Evolutionary conservation across 2,888 invertebrate genomes (phyloP).

Genomic region (Trachelus troglodyta): DNA sequence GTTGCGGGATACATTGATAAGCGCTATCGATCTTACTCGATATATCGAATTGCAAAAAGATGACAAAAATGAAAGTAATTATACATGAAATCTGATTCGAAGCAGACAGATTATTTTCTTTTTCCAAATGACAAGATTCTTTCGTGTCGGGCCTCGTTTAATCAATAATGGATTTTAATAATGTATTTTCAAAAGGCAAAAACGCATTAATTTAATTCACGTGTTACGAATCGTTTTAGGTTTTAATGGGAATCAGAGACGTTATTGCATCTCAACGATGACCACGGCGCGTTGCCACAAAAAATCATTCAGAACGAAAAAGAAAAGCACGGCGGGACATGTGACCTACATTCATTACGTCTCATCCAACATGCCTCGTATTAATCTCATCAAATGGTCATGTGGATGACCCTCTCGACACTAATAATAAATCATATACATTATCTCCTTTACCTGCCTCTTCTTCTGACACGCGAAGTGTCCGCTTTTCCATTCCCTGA

Average conservation of each 20-base stretch:
- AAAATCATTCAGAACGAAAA: neutral
- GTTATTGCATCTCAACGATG: neutral
- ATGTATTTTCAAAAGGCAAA: neutral
- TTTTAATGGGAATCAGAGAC: neutral
- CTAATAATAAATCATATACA: neutral
- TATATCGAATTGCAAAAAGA: neutral
- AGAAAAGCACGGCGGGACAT: neutral
- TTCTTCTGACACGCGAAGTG: neutral
- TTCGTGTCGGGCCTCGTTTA: neutral
- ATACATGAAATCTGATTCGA: neutral
- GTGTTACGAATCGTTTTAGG: neutral
- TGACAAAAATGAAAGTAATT: neutral
- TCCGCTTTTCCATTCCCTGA: neutral
- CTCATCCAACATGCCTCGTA: neutral
- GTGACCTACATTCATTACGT: neutral
- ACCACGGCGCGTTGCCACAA: neutral
- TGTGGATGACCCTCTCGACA: neutral
- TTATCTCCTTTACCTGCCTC: neutral
- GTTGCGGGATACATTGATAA: neutral
- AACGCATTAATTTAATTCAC: neutral
- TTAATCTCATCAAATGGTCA: neutral
- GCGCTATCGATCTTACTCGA: neutral
- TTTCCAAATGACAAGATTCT: neutral
- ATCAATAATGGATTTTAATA: neutral
- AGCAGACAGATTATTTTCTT: neutral